Percentiles rank a stretch among this genome's conserved stretches.
Evolutionary conservation across 2,797 vertebrate genomes (phyloP).

Genomic region (Melanotaenia maccullochi): DNA sequence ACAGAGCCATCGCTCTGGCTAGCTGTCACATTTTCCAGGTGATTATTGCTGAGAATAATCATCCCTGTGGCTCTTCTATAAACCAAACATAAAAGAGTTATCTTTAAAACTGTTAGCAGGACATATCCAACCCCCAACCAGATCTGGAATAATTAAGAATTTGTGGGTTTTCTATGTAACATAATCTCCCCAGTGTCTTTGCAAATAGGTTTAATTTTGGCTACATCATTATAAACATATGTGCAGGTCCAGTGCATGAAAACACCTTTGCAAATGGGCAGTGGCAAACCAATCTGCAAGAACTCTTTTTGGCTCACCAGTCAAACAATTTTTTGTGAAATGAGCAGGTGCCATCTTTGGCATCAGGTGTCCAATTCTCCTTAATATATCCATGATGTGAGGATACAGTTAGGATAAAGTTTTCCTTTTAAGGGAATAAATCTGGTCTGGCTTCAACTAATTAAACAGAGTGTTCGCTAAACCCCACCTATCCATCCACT

Average conservation of each 20-base stretch:
- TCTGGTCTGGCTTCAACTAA: slow-evolving; percentile 9
- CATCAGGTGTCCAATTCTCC: slow-evolving; percentile 2
- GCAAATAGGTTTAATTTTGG: slow-evolving; percentile 4
- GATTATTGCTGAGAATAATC: slow-evolving; percentile 4
- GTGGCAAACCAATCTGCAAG: neutral
- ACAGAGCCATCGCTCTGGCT: neutral
- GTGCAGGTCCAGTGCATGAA: neutral
- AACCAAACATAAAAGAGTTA: neutral
- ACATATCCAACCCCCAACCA: neutral
- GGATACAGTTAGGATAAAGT: slow-evolving; percentile 22
- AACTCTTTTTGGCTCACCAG: neutral
- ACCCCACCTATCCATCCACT: slow-evolving; percentile 10
- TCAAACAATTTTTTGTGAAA: slow-evolving; percentile 4
- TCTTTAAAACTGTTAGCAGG: slow-evolving; percentile 1
- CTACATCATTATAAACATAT: neutral
- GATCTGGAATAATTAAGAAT: neutral
- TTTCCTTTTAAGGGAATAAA: slow-evolving; percentile 16
- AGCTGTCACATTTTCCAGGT: neutral
- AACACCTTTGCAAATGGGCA: neutral
- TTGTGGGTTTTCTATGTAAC: neutral
- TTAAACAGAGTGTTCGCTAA: slow-evolving; percentile 20
- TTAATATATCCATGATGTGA: slow-evolving; percentile 19
- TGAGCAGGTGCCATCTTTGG: slow-evolving; percentile 9
- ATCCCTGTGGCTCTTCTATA: neutral
- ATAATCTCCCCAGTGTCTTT: neutral